These are phyloP conservation scores for Euzetes globulus DNA, from an alignment of 2,888 invertebrate species.

Conservation along the genomic window DNA sequence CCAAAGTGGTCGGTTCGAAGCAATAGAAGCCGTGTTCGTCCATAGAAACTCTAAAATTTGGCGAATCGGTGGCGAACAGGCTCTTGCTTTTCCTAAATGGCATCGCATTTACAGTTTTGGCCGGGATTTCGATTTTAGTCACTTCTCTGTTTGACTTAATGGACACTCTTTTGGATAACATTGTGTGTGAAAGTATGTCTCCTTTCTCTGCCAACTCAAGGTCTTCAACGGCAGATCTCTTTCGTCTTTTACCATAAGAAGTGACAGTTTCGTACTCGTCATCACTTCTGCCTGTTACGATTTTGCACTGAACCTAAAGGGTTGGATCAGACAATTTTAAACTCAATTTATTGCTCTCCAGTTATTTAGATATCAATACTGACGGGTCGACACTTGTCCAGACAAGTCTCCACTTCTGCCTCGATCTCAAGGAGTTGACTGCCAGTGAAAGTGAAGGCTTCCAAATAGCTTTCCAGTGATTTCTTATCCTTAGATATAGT, in stretches of 20 bases:
- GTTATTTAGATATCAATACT: constrained; percentile 20
- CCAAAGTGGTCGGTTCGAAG: constrained; percentile 40
- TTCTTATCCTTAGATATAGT: constrained; percentile 41
- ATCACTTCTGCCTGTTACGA: constrained; percentile 42
- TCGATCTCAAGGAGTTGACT: constrained; percentile 41
- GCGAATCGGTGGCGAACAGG: constrained; percentile 26
- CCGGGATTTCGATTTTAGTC: background rate
- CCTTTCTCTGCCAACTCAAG: constrained; percentile 29
- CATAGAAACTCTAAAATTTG: background rate
- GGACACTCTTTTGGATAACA: constrained; percentile 39
- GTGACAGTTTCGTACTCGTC: constrained; percentile 41
- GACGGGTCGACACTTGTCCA: constrained; percentile 43
- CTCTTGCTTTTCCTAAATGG: constrained; percentile 2
- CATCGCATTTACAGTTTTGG: background rate
- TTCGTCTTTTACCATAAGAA: constrained; percentile 40
- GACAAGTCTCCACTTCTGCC: constrained; percentile 43
- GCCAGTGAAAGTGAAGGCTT: constrained; percentile 43
- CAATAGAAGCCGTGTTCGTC: constrained; percentile 37
- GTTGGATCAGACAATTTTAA: background rate
- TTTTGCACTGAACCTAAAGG: constrained; percentile 42
- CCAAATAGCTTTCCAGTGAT: constrained; percentile 42
- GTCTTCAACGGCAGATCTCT: constrained; percentile 29
- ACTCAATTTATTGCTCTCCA: background rate
- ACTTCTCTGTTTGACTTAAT: constrained; percentile 33
- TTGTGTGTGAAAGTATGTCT: constrained; percentile 37